Evolutionary conservation across 2,113 vertebrate genomes (phyloP).

Genomic region (Oncorhynchus clarkii): DNA sequence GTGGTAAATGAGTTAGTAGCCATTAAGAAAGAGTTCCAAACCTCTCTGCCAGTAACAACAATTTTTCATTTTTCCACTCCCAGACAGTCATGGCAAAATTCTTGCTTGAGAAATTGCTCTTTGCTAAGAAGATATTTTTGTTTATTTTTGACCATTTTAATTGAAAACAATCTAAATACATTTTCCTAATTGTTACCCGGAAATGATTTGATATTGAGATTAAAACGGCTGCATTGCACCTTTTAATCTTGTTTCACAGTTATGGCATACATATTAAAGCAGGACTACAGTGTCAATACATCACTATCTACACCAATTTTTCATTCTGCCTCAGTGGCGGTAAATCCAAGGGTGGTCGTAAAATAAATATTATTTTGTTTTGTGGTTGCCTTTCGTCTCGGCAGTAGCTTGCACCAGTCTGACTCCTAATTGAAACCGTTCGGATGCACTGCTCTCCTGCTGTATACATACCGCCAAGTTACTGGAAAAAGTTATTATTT

Average conservation of each 20-base stretch:
- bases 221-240: too few relatives aligned
- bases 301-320: conserved; percentile 37
- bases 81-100: too few relatives aligned
- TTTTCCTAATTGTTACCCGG: too few relatives aligned
- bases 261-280: conserved; percentile 24
- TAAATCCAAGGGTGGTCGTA: conserved; percentile 59
- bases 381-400: conserved; percentile 49
- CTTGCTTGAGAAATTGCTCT: too few relatives aligned
- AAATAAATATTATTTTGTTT: conserved; percentile 67
- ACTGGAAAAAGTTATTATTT: neutral
- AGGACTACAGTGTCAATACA: conserved; percentile 37
- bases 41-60: too few relatives aligned
- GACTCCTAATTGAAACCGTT: conserved; percentile 59
- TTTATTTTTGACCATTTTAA: too few relatives aligned
- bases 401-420: conserved; percentile 34
- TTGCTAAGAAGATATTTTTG: too few relatives aligned
- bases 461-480: conserved; percentile 3
- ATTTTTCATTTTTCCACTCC: too few relatives aligned
- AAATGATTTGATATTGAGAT: too few relatives aligned
- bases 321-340: conserved; percentile 32
- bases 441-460: conserved; percentile 30
- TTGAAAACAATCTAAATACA: too few relatives aligned
- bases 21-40: too few relatives aligned
- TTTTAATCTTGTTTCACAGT: conserved; percentile 17
- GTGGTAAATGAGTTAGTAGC: too few relatives aligned